Base-by-base conservation (phyloP, 2,888 invertebrate genomes). In the Drosophila prolongata region DNA sequence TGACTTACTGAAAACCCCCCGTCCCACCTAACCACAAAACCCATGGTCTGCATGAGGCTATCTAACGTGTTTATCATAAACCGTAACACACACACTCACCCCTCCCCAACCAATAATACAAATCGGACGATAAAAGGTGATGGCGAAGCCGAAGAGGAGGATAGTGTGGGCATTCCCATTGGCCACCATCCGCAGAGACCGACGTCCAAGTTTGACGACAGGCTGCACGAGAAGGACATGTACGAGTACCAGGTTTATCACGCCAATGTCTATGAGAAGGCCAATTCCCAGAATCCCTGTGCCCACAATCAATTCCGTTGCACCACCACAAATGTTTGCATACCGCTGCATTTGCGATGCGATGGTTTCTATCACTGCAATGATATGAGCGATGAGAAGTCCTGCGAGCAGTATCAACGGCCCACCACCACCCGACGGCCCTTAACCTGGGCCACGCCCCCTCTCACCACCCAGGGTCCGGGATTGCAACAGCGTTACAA, bases 311-410 rank as follows among this genome's bases (percentile, higher is more conserved):
- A 92, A 53, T 95, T 95, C 93, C 93, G 93, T 88, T 96, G 96
- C 92, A 58, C 66, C 46, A 93, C 93, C 89, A 34, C 71, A 3
- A 94, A 94, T 89, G 92, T 93, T 79, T 95, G 95, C 92, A 94
- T 95, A 73, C 93, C 91, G 10, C 47, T 88, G 56, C 72, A 86
- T 13, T 75, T 91, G 56, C 90, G 93, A 64, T 95, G 95, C 90
- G 94, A 95, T 91, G 93, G 93, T 43, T 86, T 90, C 55, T 87
- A 88, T 74, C 94, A 95, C 82, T 95, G 95, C 91, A 91, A 92
- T 70, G 95, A 95, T 90, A 90, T 93, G 78, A 93, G 94, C 49
- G 95, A 95, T 85, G 95, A 95, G 89, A 81, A 80, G 43, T 91
- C 92, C 76, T 94, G 94, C 79, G 87, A 90, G 3, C 62, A 64